Evolutionary conservation across 2,797 vertebrate genomes (phyloP).

Genomic region (Cheirogaleus major): DNA sequence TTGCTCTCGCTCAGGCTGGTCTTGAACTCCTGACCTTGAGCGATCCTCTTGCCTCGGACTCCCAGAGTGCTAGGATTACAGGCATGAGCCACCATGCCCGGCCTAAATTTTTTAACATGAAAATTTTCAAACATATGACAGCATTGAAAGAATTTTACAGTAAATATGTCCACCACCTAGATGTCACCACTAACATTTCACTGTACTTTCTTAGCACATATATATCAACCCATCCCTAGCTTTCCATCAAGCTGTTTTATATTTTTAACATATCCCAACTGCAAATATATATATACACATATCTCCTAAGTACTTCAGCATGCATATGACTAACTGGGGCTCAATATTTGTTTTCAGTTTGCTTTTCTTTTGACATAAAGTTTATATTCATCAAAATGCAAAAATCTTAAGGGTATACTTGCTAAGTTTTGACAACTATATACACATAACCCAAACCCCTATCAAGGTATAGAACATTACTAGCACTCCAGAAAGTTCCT

Average conservation of each 20-base stretch:
- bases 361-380: conserved; percentile 19
- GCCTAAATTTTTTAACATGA: neutral
- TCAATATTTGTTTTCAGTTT: neutral
- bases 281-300: neutral
- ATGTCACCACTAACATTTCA: neutral
- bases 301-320: neutral
- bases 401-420: neutral
- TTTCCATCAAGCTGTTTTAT: neutral
- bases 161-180: neutral
- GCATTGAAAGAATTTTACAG: neutral
- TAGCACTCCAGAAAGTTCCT: neutral
- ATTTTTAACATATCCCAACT: conserved; percentile 8
- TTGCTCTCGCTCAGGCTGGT: too few species aligned
- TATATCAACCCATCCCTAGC: neutral
- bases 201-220: neutral
- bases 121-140: neutral
- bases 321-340: neutral
- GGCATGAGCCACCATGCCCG: accelerated
- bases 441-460: neutral
- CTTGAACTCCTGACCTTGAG: too few species aligned
- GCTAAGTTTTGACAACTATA: neutral
- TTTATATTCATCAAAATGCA: neutral
- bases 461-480: neutral
- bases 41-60: accelerated
- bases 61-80: too few species aligned